Evolutionary conservation across 1,140 invertebrate species (phyloP).

Genomic region (Macrosteles quadrilineatus): DNA sequence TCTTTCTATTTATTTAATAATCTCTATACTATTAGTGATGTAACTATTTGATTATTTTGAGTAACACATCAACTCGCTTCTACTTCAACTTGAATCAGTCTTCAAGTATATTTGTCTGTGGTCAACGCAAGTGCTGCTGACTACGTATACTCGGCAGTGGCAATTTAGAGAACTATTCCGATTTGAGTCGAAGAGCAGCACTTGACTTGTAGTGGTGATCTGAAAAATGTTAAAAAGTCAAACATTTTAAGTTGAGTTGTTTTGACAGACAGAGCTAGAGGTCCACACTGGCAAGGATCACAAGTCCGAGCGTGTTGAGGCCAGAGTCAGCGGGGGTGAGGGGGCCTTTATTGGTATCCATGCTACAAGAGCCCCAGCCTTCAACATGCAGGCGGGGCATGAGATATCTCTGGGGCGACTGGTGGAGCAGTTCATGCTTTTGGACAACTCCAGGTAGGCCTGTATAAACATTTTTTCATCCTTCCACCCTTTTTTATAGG

Average conservation of each 20-base stretch:
- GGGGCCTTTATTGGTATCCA: constrained; percentile 51
- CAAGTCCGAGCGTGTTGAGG: constrained; percentile 49
- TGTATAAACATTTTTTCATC: too few relatives aligned
- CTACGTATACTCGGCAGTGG: too few relatives aligned
- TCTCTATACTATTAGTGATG: neutral
- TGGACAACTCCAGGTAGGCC: constrained; percentile 47
- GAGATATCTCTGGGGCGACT: constrained; percentile 49
- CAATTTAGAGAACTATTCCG: too few relatives aligned
- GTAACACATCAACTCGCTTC: too few relatives aligned
- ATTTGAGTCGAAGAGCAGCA: too few relatives aligned
- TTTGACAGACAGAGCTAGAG: constrained; percentile 37
- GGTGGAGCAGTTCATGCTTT: constrained; percentile 46
- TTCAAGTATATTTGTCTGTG: too few relatives aligned
- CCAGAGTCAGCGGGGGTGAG: constrained; percentile 45
- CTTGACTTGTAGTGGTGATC: too few relatives aligned
- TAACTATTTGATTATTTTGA: neutral
- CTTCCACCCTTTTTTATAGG: too few relatives aligned
- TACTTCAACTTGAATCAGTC: too few relatives aligned
- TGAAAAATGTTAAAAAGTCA: too few relatives aligned
- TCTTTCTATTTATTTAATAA: neutral
- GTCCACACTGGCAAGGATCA: constrained; percentile 53
- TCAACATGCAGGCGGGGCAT: constrained; percentile 52
- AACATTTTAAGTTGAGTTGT: too few relatives aligned
- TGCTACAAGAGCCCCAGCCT: constrained; percentile 45
- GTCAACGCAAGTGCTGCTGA: too few relatives aligned